These are phyloP conservation scores for Drosophila kohkoa DNA, from an alignment of 1,140 invertebrate species.

Conservation along the genomic window DNA sequence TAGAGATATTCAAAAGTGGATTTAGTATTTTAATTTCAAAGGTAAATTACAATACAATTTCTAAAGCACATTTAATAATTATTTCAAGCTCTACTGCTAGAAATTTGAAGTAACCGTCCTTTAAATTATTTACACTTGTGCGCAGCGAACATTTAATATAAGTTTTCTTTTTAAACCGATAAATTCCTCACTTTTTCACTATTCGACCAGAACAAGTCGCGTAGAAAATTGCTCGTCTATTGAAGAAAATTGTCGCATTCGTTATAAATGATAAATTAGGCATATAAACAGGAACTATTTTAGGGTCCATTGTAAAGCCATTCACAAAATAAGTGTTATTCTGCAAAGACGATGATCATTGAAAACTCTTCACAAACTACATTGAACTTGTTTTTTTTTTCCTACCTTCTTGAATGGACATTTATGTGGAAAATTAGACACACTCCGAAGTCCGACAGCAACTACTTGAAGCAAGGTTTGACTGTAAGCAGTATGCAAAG, in stretches of 20 bases:
- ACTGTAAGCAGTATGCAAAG: not conserved
- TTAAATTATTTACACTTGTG: too few species aligned
- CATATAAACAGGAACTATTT: slow-evolving; percentile 38
- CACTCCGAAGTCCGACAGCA: slow-evolving; percentile 17
- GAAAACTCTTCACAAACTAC: not conserved
- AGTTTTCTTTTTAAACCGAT: not conserved
- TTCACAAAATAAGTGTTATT: slow-evolving; percentile 25
- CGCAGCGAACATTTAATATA: too few species aligned
- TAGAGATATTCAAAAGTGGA: too few species aligned
- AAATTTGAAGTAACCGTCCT: too few species aligned
- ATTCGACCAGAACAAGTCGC: not conserved
- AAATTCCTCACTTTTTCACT: not conserved
- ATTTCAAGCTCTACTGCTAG: too few species aligned
- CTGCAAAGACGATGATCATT: slow-evolving; percentile 18
- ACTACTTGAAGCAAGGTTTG: slow-evolving; percentile 30
- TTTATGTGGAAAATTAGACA: slow-evolving; percentile 36
- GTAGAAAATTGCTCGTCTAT: slow-evolving; percentile 13
- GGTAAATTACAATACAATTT: too few species aligned
- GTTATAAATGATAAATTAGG: slow-evolving; percentile 16
- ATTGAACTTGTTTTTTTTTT: not conserved
- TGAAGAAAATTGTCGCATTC: slow-evolving; percentile 10
- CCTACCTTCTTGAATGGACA: slow-evolving; percentile 51
- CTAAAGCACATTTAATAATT: too few species aligned
- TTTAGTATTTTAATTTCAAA: too few species aligned
- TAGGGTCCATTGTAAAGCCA: slow-evolving; percentile 26